A percentile compares a stretch with the other conserved stretches of the same genome.
Conservation (phyloP, 2,113 vertebrate genomes). For the Ceratotherium simum region DNA sequence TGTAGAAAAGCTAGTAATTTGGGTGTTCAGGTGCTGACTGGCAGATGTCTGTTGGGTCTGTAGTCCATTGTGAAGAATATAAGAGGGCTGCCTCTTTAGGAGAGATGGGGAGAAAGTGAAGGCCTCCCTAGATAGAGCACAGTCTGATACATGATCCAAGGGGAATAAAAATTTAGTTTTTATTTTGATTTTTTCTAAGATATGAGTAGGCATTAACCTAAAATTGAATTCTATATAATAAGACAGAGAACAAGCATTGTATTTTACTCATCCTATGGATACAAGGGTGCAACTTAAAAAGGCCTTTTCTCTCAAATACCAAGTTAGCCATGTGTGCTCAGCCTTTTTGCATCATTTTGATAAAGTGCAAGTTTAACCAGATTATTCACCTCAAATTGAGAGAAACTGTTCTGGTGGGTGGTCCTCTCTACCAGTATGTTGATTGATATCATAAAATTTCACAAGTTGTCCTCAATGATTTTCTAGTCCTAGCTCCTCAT, state of each 20-base stretch:
- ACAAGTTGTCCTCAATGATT: not conserved
- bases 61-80: not conserved
- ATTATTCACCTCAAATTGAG: not conserved
- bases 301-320: not conserved
- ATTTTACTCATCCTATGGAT: not conserved
- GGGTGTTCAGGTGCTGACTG: not conserved
- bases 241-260: not conserved
- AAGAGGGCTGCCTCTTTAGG: not conserved
- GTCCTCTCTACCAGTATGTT: not conserved
- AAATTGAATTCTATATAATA: not conserved
- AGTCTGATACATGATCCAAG: not conserved
- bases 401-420: not conserved
- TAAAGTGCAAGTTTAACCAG: not conserved
- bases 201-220: not conserved
- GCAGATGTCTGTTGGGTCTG: not conserved
- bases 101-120: not conserved
- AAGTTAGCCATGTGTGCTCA: not conserved
- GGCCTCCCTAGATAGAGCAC: not conserved
- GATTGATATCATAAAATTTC: not conserved
- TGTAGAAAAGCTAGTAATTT: not conserved
- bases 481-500: not conserved
- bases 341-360: not conserved
- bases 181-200: not conserved
- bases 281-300: not conserved
- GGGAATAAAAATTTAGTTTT: not conserved